Base-by-base conservation (phyloP, 2,888 invertebrate genomes). In the Dyspetes luteomarginatus region DNA sequence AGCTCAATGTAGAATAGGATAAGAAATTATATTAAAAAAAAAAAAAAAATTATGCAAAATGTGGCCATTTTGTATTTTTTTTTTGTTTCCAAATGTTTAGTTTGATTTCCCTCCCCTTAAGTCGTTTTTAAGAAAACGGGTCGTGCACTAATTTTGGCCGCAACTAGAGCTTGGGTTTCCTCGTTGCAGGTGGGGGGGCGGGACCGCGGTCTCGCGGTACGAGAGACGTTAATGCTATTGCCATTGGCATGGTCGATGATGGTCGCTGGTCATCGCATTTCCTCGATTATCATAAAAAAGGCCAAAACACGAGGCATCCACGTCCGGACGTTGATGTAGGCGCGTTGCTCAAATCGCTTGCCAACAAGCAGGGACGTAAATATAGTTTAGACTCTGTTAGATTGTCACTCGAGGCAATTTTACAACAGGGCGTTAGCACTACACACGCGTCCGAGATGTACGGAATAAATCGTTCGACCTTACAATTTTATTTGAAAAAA, bases 401-500 rank as follows among this genome's bases (percentile, higher is more conserved):
- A 88, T 89, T 90, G 88, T 93, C 93, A 36, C 88, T 93, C 86
- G 93, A 93, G 86, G 93, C 93, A 56, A 93, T 93, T 83, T 90
- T 93, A 84, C 93, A 93, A 87, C 92, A 92, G 86, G 93, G 93
- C 81, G 88, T 92, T 86, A 93, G 93, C 85, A 93, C 93, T 76
- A 93, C 93, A 79, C 92, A 92, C 84, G 93, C 93, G 60, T 93
- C 93, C 45, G 89, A 92, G 84, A 92, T 92, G 90, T 93, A 92
- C 84, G 93, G 93, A 81, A 93, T 93, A 88, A 93, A 93, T 89
- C 92, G 93, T 64, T 93, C 93, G 72, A 93, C 93, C 78, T 91
- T 93, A 85, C 93, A 93, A 83, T 93, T 93, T 89, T 93, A 93
- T 91, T 89, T 93, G 83, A 93, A 93, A 91, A 93, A 93, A 85